Evolutionary conservation across 2,888 invertebrate species (phyloP).

Genomic region (Lymantria monacha): DNA sequence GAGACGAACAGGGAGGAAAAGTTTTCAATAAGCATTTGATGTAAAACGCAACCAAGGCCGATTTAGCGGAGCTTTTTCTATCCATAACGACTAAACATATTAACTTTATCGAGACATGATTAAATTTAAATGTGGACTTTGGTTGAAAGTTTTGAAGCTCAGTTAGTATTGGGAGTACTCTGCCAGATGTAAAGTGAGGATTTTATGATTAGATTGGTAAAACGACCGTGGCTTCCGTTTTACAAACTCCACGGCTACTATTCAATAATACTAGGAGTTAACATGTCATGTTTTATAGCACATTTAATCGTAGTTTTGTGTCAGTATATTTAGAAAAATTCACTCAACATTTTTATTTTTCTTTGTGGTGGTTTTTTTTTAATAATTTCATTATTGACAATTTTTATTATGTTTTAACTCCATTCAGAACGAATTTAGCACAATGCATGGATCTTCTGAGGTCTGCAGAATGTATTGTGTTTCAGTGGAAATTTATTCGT

Average conservation of each 20-base stretch:
- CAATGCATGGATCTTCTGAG: conserved; percentile 12
- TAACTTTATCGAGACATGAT: neutral
- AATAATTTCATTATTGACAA: conserved; percentile 19
- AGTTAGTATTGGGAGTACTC: conserved; percentile 35
- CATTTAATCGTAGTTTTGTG: conserved; percentile 56
- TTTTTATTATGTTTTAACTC: conserved; percentile 27
- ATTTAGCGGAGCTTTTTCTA: conserved; percentile 44
- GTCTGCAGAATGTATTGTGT: too few relatives aligned
- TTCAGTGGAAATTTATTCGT: too few relatives aligned
- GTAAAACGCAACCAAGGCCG: conserved; percentile 36
- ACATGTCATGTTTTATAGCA: conserved; percentile 52
- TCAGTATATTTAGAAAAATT: conserved; percentile 52
- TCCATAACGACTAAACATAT: too few relatives aligned
- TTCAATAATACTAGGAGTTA: conserved; percentile 37
- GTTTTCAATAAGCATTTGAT: conserved; percentile 29
- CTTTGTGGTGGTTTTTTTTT: conserved; percentile 38
- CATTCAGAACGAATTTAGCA: conserved; percentile 17
- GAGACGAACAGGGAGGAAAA: conserved; percentile 37
- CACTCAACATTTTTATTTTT: conserved; percentile 47
- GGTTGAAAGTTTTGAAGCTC: conserved; percentile 32
- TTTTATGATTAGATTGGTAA: conserved; percentile 31
- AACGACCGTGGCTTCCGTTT: conserved; percentile 36
- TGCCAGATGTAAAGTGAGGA: conserved; percentile 36
- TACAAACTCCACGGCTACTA: conserved; percentile 27
- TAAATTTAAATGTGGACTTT: neutral